These are phyloP conservation scores for Spodoptera frugiperda DNA, from an alignment of 1,140 invertebrate genomes.

Conservation along the genomic window DNA sequence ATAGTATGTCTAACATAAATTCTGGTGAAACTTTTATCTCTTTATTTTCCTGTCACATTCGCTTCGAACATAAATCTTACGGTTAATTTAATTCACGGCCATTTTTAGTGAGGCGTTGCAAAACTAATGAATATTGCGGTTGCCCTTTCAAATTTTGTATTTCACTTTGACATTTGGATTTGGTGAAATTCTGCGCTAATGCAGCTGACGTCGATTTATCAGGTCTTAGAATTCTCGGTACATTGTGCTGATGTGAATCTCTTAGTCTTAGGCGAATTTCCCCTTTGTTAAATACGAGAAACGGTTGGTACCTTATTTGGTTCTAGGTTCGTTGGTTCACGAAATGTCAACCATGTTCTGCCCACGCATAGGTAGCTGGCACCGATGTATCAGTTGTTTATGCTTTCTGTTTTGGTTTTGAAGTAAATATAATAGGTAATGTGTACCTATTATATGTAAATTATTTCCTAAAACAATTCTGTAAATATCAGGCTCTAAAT, in stretches of 20 bases:
- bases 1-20: background rate
- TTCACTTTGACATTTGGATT: conserved; percentile 39
- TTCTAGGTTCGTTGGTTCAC: conserved; percentile 19
- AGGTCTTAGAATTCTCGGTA: conserved; percentile 56
- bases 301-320: conserved; percentile 23
- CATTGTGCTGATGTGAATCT: conserved; percentile 56
- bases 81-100: conserved; percentile 47
- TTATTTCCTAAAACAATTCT: too few species aligned
- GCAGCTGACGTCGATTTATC: conserved; percentile 57
- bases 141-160: conserved; percentile 12
- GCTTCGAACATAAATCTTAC: conserved; percentile 45
- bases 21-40: conserved; percentile 3
- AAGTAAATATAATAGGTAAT: too few species aligned
- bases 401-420: background rate
- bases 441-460: too few species aligned
- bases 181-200: conserved; percentile 45
- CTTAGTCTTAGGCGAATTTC: conserved; percentile 61
- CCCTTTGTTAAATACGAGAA: conserved; percentile 11
- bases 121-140: conserved; percentile 46
- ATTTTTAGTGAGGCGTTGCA: conserved; percentile 40
- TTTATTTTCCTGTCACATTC: conserved; percentile 43
- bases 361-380: background rate
- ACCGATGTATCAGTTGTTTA: background rate
- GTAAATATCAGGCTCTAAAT: too few species aligned
- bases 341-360: conserved; percentile 33